phyloP scores from a whole-genome alignment of 2,113 vertebrate species.

The Neotragus pygmaeus region DNA sequence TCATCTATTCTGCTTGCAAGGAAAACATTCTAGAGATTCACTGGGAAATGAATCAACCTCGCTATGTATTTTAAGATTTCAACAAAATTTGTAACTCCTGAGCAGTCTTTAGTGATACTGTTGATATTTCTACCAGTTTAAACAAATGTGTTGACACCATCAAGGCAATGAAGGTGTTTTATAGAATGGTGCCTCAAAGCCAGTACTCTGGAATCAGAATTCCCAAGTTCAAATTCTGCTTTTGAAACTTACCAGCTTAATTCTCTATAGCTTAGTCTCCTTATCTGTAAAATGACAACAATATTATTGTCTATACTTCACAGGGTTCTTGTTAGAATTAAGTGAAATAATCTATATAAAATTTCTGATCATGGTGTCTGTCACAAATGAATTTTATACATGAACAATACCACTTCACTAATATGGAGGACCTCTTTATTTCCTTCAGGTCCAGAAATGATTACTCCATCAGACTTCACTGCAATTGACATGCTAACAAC shows the following conservation, averaged over 20 bases:
- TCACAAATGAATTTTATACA: neutral
- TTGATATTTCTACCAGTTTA: slow-evolving; percentile 41
- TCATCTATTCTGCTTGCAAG: neutral
- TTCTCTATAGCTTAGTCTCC: neutral
- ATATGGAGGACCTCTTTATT: neutral
- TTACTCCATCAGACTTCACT: slow-evolving; percentile 8
- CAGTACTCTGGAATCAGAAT: neutral
- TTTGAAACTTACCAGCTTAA: neutral
- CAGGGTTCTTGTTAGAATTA: neutral
- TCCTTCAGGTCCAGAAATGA: slow-evolving; percentile 34
- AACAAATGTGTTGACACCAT: neutral
- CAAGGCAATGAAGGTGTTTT: neutral
- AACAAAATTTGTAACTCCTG: slow-evolving; percentile 28
- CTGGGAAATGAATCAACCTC: slow-evolving; percentile 22
- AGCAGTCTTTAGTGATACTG: slow-evolving; percentile 16
- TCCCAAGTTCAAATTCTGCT: neutral
- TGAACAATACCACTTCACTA: neutral
- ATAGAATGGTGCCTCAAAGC: neutral
- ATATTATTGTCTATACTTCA: neutral
- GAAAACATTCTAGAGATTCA: neutral
- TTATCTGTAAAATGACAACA: neutral
- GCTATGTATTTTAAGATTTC: slow-evolving; percentile 17
- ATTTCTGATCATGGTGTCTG: neutral
- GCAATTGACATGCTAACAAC: slow-evolving; percentile 15
- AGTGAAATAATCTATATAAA: neutral